phyloP scores from a whole-genome alignment of 2,113 vertebrate species.

The Mus spicilegus region DNA sequence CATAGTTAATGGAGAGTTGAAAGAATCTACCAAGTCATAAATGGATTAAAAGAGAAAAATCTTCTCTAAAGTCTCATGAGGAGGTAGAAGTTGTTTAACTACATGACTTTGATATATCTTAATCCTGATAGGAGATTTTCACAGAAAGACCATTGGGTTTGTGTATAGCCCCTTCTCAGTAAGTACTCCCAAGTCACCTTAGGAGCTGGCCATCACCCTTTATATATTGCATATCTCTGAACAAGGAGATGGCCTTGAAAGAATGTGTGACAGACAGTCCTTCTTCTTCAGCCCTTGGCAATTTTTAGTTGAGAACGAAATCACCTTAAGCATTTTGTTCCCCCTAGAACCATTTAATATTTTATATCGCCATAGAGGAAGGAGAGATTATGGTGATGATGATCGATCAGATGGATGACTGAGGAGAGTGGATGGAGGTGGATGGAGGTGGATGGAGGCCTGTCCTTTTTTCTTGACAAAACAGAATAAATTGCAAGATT shows the following conservation, averaged over 20 bases:
- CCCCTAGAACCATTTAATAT: constrained; percentile 48
- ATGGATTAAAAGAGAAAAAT: neutral
- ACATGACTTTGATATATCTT: neutral
- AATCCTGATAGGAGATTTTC: neutral
- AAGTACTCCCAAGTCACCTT: neutral
- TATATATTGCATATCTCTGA: neutral
- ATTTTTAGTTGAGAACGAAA: constrained; percentile 40
- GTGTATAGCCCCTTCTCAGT: too few species aligned
- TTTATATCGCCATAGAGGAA: neutral
- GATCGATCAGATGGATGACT: constrained; percentile 48
- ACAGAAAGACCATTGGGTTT: neutral
- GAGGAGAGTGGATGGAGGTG: neutral
- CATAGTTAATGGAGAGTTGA: neutral
- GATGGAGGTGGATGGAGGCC: neutral
- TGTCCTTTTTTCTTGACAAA: constrained; percentile 26
- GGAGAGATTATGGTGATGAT: neutral
- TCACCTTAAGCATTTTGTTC: neutral
- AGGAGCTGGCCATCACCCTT: neutral
- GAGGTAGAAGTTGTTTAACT: neutral
- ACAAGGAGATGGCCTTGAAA: constrained; percentile 8
- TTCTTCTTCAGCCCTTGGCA: neutral
- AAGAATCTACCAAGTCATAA: neutral
- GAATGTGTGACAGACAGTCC: neutral
- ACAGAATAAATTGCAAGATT: neutral
- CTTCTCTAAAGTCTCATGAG: neutral